A percentile compares a stretch with the other conserved stretches of the same genome.
These are phyloP conservation scores for Anodontia alba DNA, from an alignment of 2,888 invertebrate genomes.

Conservation along the genomic window DNA sequence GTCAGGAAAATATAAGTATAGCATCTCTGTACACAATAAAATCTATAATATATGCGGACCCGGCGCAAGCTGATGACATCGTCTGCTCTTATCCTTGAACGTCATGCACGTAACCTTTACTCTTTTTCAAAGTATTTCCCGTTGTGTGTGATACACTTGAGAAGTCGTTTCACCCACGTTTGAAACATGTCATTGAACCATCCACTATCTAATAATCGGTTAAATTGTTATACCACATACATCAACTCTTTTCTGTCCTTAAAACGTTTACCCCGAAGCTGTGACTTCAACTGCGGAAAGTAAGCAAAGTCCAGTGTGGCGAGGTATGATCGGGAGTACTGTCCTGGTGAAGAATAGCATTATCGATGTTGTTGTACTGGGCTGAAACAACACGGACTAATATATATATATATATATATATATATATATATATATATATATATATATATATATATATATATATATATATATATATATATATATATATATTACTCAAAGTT, in stretches of 20 bases:
- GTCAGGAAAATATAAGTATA: background rate
- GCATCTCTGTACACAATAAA: slow-evolving; percentile 1
- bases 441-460: too few relatives aligned
- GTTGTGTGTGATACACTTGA: slow-evolving; percentile 12
- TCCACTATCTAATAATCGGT: slow-evolving; percentile 13
- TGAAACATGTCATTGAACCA: slow-evolving; percentile 11
- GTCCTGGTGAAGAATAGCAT: too few relatives aligned
- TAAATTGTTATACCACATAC: too few relatives aligned
- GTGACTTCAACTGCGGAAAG: slow-evolving; percentile 20
- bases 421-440: too few relatives aligned
- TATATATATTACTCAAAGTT: too few relatives aligned
- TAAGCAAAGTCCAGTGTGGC: slow-evolving; percentile 6
- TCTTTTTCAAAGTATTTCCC: slow-evolving; percentile 1
- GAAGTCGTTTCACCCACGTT: background rate
- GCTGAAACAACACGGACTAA: too few relatives aligned
- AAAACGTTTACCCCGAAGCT: too few relatives aligned
- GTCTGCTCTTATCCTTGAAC: background rate
- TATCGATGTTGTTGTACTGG: slow-evolving; percentile 5
- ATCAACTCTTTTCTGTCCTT: too few relatives aligned
- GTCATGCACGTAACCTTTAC: background rate
- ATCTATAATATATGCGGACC: background rate
- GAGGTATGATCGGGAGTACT: slow-evolving; percentile 16
- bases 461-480: too few relatives aligned
- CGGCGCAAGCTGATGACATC: slow-evolving; percentile 1
- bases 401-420: too few relatives aligned